Base-by-base conservation (phyloP, 2,113 vertebrate genomes). In the Aphyosemion australe region DNA sequence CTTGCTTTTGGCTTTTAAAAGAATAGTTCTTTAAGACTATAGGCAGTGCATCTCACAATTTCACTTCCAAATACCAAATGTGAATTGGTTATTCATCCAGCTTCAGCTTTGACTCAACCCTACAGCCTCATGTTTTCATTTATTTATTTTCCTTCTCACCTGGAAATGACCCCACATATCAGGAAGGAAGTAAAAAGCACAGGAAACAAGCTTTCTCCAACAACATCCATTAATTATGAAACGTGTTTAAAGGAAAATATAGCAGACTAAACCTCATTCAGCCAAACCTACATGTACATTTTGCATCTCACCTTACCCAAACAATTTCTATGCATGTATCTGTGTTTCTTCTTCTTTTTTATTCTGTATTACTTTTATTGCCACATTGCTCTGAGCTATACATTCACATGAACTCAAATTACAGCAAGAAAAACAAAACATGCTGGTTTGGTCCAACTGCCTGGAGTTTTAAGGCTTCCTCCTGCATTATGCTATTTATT, bases 401-500 rank as follows among this genome's bases (percentile, higher is more conserved):
- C 42, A 79, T 74, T 74, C 59, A 78, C 72, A 83, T 68, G 14
- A 56, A 62, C 54, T 66, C 20, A 62, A 82, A 87, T 82, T 69
- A 74, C 37, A 37, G 34, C 26, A 26, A 37, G 34, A 37, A 16
- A 51, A 26, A 51, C 16, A 15, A 52, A 71, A 63, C 57, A 42
- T 19, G 63, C 20, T 39, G 48, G 19, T 58, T 60, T 15, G 39
- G 71, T 78, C 79, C 73, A 79, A 32, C 57, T 75, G 79, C 84
- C 68, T 66, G 61, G 50, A 86, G 86, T 84, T 69, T 50, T 69
- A 50, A 64, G 66, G 50, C 76, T 68, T 63, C 76, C 88, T 92
- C 78, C 59, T 90, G 87, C 90, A 89, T 92, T 90, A 92, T 89
- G 90, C 88, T 66, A 79, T 88, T 90, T 84, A 87, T 90, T 86